phyloP scores from a whole-genome alignment of 2,797 vertebrate genomes.

The Denticeps clupeoides region DNA sequence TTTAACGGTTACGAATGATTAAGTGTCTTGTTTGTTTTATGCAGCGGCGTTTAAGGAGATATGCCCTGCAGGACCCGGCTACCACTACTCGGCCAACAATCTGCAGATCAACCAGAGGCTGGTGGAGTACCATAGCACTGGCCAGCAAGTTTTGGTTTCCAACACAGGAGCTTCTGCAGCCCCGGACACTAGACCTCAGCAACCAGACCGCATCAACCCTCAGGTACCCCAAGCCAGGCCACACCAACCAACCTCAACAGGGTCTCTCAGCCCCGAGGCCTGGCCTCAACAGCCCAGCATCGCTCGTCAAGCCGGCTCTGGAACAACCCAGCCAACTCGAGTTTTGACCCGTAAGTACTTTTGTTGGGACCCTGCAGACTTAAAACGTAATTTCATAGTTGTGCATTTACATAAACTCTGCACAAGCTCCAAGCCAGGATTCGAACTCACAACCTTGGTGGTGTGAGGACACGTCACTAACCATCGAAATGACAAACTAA shows the following conservation, averaged over 20 bases:
- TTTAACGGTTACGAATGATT: too few relatives aligned
- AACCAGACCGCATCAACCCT: conserved; percentile 10
- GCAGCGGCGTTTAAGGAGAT: conserved; percentile 86
- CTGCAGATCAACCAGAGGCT: conserved; percentile 58
- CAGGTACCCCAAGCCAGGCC: conserved; percentile 2
- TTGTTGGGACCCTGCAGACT: too few relatives aligned
- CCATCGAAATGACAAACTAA: too few relatives aligned
- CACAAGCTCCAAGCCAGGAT: too few relatives aligned
- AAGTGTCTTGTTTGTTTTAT: conserved; percentile 12
- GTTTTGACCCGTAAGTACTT: conserved; percentile 19
- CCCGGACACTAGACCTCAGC: conserved; percentile 14
- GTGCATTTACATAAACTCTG: too few relatives aligned
- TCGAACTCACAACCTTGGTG: too few relatives aligned
- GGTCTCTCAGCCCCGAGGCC: conserved; percentile 12
- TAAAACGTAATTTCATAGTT: too few relatives aligned
- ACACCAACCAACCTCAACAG: not conserved
- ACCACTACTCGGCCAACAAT: conserved; percentile 80
- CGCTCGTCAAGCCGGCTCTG: not conserved
- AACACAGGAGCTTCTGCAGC: conserved; percentile 2
- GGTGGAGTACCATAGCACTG: conserved; percentile 21
- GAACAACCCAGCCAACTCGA: conserved; percentile 15
- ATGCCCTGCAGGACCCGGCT: conserved; percentile 90
- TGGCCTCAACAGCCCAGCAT: conserved; percentile 4
- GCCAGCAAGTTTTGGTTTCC: conserved; percentile 28
- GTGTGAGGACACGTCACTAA: too few relatives aligned